A percentile compares a stretch with the other conserved stretches of the same genome.
These are phyloP conservation scores for Pandemis corylana DNA, from an alignment of 2,888 invertebrate genomes.

Conservation along the genomic window DNA sequence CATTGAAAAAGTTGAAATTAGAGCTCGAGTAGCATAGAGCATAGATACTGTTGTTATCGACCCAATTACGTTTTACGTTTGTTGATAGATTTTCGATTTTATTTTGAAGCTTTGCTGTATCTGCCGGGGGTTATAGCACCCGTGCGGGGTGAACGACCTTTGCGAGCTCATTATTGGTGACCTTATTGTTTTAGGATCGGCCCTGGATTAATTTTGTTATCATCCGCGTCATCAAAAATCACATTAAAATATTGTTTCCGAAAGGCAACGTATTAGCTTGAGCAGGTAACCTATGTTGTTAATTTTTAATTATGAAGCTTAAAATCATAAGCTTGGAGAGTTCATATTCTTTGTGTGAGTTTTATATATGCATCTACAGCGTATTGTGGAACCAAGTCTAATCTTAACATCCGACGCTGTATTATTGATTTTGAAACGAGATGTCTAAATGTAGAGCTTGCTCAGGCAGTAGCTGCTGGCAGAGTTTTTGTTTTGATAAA, in stretches of 20 bases:
- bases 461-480: too few relatives aligned
- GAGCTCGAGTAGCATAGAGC: background rate
- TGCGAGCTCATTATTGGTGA: conserved; percentile 1
- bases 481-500: too few relatives aligned
- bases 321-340: background rate
- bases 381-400: background rate
- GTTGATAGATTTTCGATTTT: conserved; percentile 2
- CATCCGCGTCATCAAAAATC: conserved; percentile 14
- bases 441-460: too few relatives aligned
- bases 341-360: too few relatives aligned
- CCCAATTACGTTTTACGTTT: background rate
- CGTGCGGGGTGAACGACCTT: conserved; percentile 21
- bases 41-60: background rate
- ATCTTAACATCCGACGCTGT: too few relatives aligned
- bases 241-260: conserved; percentile 4
- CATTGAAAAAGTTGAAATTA: conserved; percentile 1
- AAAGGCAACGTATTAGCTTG: background rate
- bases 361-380: background rate
- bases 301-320: background rate
- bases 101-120: conserved; percentile 1
- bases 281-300: background rate
- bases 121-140: background rate
- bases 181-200: conserved; percentile 35
- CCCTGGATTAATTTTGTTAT: conserved; percentile 6
- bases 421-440: too few relatives aligned